A percentile compares a stretch with the other conserved stretches of the same genome.
Evolutionary conservation across 2,888 invertebrate species (phyloP).

Genomic region (Frankliniella intonsa): DNA sequence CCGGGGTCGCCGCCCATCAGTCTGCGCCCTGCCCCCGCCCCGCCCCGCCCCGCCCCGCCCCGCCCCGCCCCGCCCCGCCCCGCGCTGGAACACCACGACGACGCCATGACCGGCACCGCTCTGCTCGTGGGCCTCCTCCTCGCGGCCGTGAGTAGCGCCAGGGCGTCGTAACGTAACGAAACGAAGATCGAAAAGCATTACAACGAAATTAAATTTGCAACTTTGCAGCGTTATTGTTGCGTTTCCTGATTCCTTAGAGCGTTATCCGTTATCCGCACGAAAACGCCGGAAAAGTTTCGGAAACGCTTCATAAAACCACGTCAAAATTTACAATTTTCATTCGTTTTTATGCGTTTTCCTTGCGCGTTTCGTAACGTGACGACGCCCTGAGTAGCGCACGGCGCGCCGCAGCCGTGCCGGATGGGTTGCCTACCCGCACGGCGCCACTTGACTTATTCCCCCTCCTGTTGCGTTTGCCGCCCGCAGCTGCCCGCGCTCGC

Average conservation of each 20-base stretch:
- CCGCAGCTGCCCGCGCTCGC: background rate
- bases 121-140: background rate
- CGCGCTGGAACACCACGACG: background rate
- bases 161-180: no score
- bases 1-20: no score
- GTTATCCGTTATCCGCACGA: no score
- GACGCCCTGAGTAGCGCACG: background rate
- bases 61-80: background rate
- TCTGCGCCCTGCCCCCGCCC: background rate
- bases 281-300: no score
- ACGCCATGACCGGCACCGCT: background rate
- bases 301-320: no score
- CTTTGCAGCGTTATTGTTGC: no score
- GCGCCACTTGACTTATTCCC: background rate
- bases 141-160: conserved; percentile 1
- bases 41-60: background rate
- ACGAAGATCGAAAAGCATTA: no score
- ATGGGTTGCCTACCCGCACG: background rate
- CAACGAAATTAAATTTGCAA: no score
- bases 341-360: no score
- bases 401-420: background rate
- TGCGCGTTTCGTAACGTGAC: no score
- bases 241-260: background rate
- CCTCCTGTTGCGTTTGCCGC: no score
- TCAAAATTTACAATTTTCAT: no score